Evolutionary conservation across 2,113 vertebrate species (phyloP), one percentile per base, ranked within the genome.

Genomic region (Globicephala melas): DNA sequence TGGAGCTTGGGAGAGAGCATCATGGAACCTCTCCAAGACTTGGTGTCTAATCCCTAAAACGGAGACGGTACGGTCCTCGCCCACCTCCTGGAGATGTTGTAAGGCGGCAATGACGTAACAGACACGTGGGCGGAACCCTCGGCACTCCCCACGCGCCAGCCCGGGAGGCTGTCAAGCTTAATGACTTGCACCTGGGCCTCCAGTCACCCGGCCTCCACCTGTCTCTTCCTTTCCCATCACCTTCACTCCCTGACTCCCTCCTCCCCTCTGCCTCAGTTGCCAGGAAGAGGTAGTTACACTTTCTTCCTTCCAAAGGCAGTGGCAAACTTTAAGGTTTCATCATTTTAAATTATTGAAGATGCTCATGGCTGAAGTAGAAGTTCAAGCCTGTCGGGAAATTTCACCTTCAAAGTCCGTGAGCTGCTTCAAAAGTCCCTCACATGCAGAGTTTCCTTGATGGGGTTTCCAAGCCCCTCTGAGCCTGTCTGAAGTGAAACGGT

Each of bases 1-100:
- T 8, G 28, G 65, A 23, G n/a, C 6, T 17, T 55, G 21, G n/a
- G 33, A 3, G 28, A 31, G 62, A 10, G 5, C 23, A 11, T 7
- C 38, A 0, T 1, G 10, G 25, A 68, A 9, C 44, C 6, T 5
- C 71, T n/a, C 62, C 26, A n/a, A 38, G 47, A 1, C 53, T 0
- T 8, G 55, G 25, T 0, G 7, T 41, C 89, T 68, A 18, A 15
- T 8, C 38, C 44, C 84, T 25, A 3, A 36, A 65, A 53, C 15
- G 12, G 62, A 25, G 63, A 3, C 0, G 2, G 5, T 1, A 2
- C 0, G 31, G 21, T 7, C 18, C 71, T 44, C 18, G 0, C 18
- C 33, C 28, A 11, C 50, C 65, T 13, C 50, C 6, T 2, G 12
- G 25, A 8, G 36, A 14, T 13, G 70, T 3, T 13, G 3, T 1